Base-by-base conservation (phyloP, 2,797 vertebrate species). In the Macropodus opercularis region DNA sequence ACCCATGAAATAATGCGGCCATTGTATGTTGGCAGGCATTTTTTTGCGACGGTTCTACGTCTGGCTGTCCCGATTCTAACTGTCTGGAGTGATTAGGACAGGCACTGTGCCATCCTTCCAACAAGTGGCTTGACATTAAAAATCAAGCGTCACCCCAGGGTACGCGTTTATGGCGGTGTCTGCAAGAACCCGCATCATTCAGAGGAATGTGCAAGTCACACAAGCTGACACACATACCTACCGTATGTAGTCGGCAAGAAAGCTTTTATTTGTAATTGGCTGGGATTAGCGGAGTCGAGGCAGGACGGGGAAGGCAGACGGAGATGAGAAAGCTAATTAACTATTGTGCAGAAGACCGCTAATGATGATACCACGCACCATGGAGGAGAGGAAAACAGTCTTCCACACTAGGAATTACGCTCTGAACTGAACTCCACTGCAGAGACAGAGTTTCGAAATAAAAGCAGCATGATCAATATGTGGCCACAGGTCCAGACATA, bases 261-360 rank as follows among this genome's bases (percentile, higher is more conserved):
- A 67, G 63, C 80, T 80, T 86, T 75, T 65, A 72, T 84, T 87
- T 22, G 44, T 87, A 91, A 91, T 88, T 90, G 85, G 60, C 62
- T 70, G 72, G 85, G 87, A 91, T 92, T 89, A 92, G 77, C 79
- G 17, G 75, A 81, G 72, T 65, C 29, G 70, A 80, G 86, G 81
- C 63, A 72, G 79, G 79, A 78, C 69, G 76, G 75, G 79, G 64
- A 81, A 89, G 86, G 80, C 77, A 87, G 80, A 82, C 49, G 36
- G 54, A 87, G 83, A 92, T 86, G 90, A 90, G 85, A 84, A 90
- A 83, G 76, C 82, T 86, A 89, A 90, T 91, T 89, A 89, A 80
- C 83, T 74, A 79, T 87, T 91, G 85, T 89, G 85, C 80, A 72
- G 79, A 87, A 72, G 81, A 84, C 77, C 77, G 77, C 80, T 87